Percentiles rank a stretch among this genome's conserved stretches.
phyloP scores from a whole-genome alignment of 2,888 invertebrate genomes.

The Lysandra bellargus region DNA sequence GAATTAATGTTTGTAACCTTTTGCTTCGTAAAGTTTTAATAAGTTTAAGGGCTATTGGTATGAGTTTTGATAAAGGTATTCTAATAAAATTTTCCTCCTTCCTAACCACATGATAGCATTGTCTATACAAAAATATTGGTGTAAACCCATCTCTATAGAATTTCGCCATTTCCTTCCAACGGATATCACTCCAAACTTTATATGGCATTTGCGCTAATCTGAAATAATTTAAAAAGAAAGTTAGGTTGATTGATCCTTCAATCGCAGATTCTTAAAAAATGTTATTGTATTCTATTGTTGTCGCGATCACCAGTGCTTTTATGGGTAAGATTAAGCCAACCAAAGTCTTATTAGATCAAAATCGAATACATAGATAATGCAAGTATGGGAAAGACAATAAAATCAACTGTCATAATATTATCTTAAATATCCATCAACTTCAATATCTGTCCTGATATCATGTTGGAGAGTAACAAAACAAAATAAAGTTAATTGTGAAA shows the following conservation, averaged over 20 bases:
- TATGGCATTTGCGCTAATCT: constrained; percentile 55
- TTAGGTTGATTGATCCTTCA: not conserved
- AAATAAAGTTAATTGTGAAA: too few relatives aligned
- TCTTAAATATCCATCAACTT: too few relatives aligned
- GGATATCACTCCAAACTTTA: constrained; percentile 64
- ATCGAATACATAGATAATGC: too few relatives aligned
- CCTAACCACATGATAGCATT: constrained; percentile 42
- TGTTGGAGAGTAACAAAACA: too few relatives aligned
- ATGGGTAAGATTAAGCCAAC: too few relatives aligned
- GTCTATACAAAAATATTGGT: constrained; percentile 52
- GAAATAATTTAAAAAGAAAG: constrained; percentile 42
- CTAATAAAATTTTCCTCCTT: constrained; percentile 47
- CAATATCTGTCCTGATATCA: too few relatives aligned
- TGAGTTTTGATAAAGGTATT: constrained; percentile 50
- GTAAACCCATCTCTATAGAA: constrained; percentile 64
- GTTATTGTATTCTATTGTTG: too few relatives aligned
- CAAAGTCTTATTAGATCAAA: too few relatives aligned
- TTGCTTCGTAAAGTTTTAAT: constrained; percentile 45
- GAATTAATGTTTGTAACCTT: constrained; percentile 54
- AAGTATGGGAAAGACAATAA: too few relatives aligned
- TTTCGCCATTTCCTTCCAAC: constrained; percentile 59
- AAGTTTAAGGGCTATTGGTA: constrained; percentile 48
- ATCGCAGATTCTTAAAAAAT: too few relatives aligned
- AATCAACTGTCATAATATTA: too few relatives aligned
- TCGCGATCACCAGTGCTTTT: too few relatives aligned